These are phyloP conservation scores for Saxidomus purpurata DNA, from an alignment of 1,140 invertebrate species.

Conservation along the genomic window DNA sequence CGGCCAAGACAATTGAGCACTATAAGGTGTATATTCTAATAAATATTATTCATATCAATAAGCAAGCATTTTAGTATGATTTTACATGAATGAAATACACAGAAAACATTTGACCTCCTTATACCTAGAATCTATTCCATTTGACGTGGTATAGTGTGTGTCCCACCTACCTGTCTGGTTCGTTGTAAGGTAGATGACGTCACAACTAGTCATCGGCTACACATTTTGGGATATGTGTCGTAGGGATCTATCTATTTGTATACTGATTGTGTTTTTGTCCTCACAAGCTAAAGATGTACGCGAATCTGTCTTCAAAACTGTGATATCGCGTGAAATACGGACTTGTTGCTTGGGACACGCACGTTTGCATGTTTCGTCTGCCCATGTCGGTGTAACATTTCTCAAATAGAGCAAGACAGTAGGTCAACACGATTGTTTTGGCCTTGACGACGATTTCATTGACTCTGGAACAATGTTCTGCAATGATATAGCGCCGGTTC, in stretches of 20 bases:
- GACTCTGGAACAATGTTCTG: conserved; percentile 30
- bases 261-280: background rate
- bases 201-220: no score
- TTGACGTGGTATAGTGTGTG: no score
- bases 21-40: no score
- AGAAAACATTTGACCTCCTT: no score
- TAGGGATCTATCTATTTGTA: conserved; percentile 6
- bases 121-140: no score
- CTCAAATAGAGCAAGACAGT: conserved; percentile 30
- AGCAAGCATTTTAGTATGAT: no score
- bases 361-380: conserved; percentile 54
- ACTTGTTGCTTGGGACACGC: conserved; percentile 38
- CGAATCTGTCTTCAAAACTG: background rate
- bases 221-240: no score
- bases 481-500: conserved; percentile 8
- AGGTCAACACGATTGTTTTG: conserved; percentile 40
- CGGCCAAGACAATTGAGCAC: no score
- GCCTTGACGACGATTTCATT: conserved; percentile 35
- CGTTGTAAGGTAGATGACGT: no score
- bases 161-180: no score
- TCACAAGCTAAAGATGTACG: background rate
- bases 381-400: conserved; percentile 41
- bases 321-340: conserved; percentile 30
- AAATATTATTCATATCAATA: no score
- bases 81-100: no score